phyloP scores from a whole-genome alignment of 2,888 invertebrate genomes.

The Drosophila melanosoma region DNA sequence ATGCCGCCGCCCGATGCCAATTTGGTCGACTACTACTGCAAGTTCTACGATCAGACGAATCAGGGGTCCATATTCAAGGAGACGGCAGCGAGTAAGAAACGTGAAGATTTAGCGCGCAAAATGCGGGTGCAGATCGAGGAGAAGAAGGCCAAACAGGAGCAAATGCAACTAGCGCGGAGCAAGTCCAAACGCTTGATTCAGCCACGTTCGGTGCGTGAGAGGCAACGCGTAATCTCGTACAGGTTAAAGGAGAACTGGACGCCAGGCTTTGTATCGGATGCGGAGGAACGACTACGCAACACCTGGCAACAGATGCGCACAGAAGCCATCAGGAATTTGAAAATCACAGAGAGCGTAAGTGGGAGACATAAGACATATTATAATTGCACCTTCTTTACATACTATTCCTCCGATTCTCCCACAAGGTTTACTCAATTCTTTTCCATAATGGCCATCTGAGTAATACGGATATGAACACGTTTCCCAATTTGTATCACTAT shows the following conservation, averaged over 20 bases:
- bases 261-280: conserved; percentile 82
- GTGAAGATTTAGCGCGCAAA: conserved; percentile 90
- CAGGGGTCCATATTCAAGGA: conserved; percentile 88
- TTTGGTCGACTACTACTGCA: conserved; percentile 87
- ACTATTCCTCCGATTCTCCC: not conserved
- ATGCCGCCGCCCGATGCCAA: conserved; percentile 87
- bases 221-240: conserved; percentile 60
- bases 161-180: conserved; percentile 45
- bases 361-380: not conserved
- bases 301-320: conserved; percentile 77
- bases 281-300: conserved; percentile 89
- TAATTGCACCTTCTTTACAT: not conserved
- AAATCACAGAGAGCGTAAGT: conserved; percentile 78
- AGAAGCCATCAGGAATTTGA: conserved; percentile 71
- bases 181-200: conserved; percentile 57
- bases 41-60: conserved; percentile 90
- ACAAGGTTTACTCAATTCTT: conserved; percentile 79
- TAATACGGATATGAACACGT: conserved; percentile 81
- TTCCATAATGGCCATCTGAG: conserved; percentile 78
- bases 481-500: conserved; percentile 77
- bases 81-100: conserved; percentile 91
- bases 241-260: conserved; percentile 77
- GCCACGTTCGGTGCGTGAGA: conserved; percentile 86
- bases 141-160: conserved; percentile 80
- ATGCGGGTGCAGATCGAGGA: conserved; percentile 88